These are phyloP conservation scores for Nettapus auritus DNA, from an alignment of 2,113 vertebrate species.

Conservation along the genomic window DNA sequence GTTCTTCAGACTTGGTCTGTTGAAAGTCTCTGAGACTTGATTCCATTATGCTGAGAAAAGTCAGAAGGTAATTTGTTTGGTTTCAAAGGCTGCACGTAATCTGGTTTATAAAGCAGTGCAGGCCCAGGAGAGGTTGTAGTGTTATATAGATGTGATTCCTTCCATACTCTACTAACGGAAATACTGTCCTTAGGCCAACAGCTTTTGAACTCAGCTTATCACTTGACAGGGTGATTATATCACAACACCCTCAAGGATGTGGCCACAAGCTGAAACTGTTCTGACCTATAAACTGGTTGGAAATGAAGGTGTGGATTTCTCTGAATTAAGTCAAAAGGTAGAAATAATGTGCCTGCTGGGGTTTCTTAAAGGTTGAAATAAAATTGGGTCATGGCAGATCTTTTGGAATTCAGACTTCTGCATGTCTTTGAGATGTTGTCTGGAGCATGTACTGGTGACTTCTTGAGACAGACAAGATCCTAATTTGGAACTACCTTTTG, in stretches of 20 bases:
- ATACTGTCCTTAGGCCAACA: background rate
- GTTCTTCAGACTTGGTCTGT: background rate
- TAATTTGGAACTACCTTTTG: background rate
- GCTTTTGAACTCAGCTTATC: background rate
- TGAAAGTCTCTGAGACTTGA: background rate
- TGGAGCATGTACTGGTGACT: background rate
- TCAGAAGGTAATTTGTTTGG: background rate
- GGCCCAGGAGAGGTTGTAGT: background rate
- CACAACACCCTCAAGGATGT: background rate
- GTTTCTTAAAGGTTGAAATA: background rate
- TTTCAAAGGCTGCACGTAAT: background rate
- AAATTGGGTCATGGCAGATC: background rate
- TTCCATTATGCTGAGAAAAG: background rate
- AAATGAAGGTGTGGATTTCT: background rate
- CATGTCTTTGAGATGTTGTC: background rate
- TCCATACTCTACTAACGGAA: background rate
- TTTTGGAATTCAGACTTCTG: background rate
- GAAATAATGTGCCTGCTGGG: accelerated
- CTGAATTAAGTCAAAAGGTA: background rate
- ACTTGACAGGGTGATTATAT: background rate
- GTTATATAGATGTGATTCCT: background rate
- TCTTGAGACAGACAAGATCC: background rate
- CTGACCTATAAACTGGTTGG: background rate
- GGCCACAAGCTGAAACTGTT: background rate
- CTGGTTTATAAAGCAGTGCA: background rate